phyloP scores from a whole-genome alignment of 2,113 vertebrate species.

The Proteles cristata region DNA sequence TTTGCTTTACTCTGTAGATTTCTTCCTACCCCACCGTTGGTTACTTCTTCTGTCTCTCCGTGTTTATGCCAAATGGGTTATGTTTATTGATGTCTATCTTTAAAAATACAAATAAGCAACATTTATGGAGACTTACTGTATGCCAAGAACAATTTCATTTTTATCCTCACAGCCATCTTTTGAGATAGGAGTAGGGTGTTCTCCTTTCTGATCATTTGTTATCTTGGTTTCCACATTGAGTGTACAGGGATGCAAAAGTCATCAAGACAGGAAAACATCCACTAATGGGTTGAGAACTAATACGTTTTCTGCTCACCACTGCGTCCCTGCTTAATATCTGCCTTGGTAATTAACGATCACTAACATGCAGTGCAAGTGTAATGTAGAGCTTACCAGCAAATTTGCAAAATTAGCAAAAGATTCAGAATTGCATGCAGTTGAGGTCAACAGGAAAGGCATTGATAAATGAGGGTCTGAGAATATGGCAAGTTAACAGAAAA shows the following conservation, averaged over 20 bases:
- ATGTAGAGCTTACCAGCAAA: background rate
- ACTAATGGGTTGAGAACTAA: background rate
- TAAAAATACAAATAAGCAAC: slow-evolving; percentile 12
- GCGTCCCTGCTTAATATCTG: background rate
- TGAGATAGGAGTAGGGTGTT: background rate
- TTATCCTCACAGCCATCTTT: background rate
- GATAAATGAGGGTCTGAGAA: background rate
- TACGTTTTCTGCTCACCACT: background rate
- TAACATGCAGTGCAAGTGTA: background rate
- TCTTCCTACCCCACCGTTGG: background rate
- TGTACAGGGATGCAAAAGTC: background rate
- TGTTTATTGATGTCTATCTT: background rate
- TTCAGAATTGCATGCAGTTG: background rate
- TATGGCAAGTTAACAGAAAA: background rate
- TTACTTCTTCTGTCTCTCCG: background rate
- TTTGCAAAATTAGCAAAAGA: background rate
- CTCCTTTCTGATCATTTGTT: background rate
- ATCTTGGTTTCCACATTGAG: accelerated
- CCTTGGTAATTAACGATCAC: background rate
- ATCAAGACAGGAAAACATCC: background rate
- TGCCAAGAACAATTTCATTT: background rate
- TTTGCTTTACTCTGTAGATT: background rate
- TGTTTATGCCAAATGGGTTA: background rate
- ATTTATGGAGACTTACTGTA: background rate
- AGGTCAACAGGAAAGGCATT: background rate